phyloP scores from a whole-genome alignment of 1,140 invertebrate genomes.

The Aphelenchoides fujianensis region DNA sequence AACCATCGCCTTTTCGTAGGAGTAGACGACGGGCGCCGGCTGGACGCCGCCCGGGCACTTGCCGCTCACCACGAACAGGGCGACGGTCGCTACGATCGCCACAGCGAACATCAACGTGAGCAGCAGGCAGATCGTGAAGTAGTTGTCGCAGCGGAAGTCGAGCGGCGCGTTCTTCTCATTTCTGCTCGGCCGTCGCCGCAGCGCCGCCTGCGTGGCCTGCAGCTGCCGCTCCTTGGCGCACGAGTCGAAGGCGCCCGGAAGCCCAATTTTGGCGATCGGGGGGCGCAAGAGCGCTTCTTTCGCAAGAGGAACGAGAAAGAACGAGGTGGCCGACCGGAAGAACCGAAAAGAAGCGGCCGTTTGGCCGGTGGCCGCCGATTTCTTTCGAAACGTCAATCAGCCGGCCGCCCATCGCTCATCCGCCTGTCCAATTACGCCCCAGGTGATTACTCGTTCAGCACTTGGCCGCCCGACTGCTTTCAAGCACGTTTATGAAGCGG shows the following conservation, averaged over 20 bases:
- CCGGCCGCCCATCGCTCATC: no score
- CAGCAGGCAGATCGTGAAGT: background rate
- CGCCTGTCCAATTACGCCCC: no score
- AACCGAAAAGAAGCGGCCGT: no score
- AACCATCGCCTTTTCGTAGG: background rate
- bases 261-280: constrained; percentile 3
- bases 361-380: no score
- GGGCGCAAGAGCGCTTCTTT: background rate
- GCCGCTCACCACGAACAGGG: constrained; percentile 3
- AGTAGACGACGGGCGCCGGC: no score
- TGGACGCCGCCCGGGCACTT: constrained; percentile 19
- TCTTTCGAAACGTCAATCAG: no score
- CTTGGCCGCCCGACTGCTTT: no score
- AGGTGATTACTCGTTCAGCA: no score
- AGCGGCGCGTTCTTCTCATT: background rate
- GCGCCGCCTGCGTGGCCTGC: background rate
- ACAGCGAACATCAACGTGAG: background rate
- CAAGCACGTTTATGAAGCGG: no score
- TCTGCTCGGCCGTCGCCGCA: background rate
- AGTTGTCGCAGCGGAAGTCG: background rate
- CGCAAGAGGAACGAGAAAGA: background rate
- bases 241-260: background rate
- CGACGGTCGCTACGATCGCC: constrained; percentile 12
- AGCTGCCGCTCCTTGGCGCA: background rate
- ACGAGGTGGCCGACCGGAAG: no score